phyloP scores from a whole-genome alignment of 2,888 invertebrate genomes.

The Gonocerus acuteangulatus region DNA sequence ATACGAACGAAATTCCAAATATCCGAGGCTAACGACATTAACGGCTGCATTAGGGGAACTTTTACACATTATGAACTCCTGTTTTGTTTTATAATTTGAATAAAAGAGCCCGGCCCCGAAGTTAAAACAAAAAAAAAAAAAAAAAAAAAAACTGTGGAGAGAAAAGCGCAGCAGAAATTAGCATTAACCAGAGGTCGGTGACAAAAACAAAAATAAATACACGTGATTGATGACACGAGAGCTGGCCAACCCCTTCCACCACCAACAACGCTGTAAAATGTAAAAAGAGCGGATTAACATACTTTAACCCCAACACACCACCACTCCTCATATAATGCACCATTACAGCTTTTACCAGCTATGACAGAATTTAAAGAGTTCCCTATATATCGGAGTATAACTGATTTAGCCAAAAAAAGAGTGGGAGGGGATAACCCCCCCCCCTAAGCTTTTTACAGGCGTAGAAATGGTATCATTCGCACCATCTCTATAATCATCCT shows the following conservation, averaged over 20 bases:
- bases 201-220: conserved; percentile 9
- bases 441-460: not conserved
- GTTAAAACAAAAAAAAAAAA: not conserved
- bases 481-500: not conserved
- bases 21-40: too few species aligned
- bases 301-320: conserved; percentile 2
- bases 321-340: not conserved
- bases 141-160: not conserved
- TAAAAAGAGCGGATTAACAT: conserved; percentile 14
- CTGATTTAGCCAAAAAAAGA: not conserved
- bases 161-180: not conserved
- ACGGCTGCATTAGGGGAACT: too few species aligned
- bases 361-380: conserved; percentile 22
- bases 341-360: conserved; percentile 22
- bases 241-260: not conserved
- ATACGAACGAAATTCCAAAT: too few species aligned
- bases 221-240: conserved; percentile 12
- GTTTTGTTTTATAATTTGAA: too few species aligned
- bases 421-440: not conserved
- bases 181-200: not conserved
- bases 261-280: conserved; percentile 10
- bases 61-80: too few species aligned
- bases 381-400: not conserved
- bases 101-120: too few species aligned
- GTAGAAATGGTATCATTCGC: conserved; percentile 8